Base-by-base conservation (phyloP, 1,140 invertebrate genomes). In the Caenorhabditis tropicalis region DNA sequence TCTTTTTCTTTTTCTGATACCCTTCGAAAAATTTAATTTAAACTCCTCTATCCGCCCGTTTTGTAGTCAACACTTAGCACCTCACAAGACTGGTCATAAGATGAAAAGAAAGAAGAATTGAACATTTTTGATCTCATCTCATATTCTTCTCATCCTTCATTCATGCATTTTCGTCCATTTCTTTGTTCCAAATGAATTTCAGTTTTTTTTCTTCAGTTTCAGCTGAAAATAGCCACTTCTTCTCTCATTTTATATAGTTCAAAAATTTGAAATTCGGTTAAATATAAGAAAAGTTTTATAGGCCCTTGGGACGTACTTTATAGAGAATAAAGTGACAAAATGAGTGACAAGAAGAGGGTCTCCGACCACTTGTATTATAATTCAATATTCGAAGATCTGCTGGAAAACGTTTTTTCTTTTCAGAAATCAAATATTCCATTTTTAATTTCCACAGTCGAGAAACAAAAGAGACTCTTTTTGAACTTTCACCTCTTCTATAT, bases 21-120 rank as follows among this genome's bases (percentile, higher is more conserved):
- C 19, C 49, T 51, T 6, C 16, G 31, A 36, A 65, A 65, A 43
- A 74, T 74, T 74, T 74, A 74, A 74, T 74, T 74, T 74, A 74
- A 74, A 43, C 19, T 43, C n/a, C 19, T 74, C 24, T 15, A 12
- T 12, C 0, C 33, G 1, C 16, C 9, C 19, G 1, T 2, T 16
- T 43, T 43, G 39, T 74, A 9, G 33, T 74, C 65, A 74, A 43
- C 65, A 43, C 65, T 36, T 58, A 29, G 27, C 58, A 51, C 15
- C 21, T 56, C 53, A 74, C 65, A 74, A 74, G 65, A 43, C 36
- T 65, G 58, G 58, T 65, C 65, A 74, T 10, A 21, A 27, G n/a
- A 58, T 58, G 5, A 9, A 74, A 24, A 65, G 16, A n/a, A 31
- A 21, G n/a, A 74, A 74, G 19, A 1, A 43, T 29, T 21, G 7